These are phyloP conservation scores for Alethe diademata DNA, from an alignment of 2,113 vertebrate species.

Conservation along the genomic window DNA sequence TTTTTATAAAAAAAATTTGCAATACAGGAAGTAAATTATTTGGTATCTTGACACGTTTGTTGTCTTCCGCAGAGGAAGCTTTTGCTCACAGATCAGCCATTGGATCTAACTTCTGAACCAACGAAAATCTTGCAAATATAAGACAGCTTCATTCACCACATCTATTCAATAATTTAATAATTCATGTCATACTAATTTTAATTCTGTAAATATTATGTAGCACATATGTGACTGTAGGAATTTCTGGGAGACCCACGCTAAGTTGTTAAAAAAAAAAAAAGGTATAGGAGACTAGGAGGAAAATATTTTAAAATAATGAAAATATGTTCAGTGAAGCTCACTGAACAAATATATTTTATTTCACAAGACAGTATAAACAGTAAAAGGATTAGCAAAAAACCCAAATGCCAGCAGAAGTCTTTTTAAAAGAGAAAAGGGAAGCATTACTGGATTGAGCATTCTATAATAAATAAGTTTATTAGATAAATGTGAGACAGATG, in stretches of 20 bases:
- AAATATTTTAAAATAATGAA: neutral
- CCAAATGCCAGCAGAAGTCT: neutral
- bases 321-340: neutral
- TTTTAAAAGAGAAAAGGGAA: neutral
- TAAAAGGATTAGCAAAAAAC: neutral
- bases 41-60: neutral
- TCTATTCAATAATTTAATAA: neutral
- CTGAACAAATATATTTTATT: fast-evolving
- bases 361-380: neutral
- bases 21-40: neutral
- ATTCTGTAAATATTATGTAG: neutral
- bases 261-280: neutral
- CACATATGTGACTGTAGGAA: neutral
- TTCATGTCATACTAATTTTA: neutral
- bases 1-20: neutral
- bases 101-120: neutral
- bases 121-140: neutral
- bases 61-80: neutral
- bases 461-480: neutral
- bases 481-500: neutral
- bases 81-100: neutral
- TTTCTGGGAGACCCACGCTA: neutral
- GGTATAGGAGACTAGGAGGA: fast-evolving
- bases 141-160: neutral
- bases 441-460: neutral